Percentiles rank a stretch among this genome's conserved stretches.
phyloP scores from a whole-genome alignment of 2,797 vertebrate species.

The Buceros bicornis region DNA sequence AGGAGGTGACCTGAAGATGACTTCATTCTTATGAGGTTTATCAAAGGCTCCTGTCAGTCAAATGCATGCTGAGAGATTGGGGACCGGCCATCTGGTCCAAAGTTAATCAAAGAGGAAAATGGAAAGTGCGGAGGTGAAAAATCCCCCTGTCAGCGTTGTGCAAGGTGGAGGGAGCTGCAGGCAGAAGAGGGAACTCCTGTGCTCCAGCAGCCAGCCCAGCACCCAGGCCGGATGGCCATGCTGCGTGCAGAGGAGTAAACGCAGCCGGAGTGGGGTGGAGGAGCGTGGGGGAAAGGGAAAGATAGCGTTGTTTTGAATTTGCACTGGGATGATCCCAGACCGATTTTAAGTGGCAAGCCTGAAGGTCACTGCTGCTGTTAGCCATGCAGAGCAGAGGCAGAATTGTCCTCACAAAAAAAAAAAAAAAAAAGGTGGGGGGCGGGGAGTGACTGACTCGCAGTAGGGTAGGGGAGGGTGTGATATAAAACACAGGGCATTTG shows the following conservation, averaged over 20 bases:
- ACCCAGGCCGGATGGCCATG: not conserved
- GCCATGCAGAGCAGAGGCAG: slow-evolving; percentile 51
- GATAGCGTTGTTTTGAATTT: not conserved
- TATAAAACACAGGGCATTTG: slow-evolving; percentile 63
- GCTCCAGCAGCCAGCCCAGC: slow-evolving; percentile 21
- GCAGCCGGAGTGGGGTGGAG: not conserved
- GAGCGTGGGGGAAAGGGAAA: not conserved
- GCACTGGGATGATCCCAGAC: slow-evolving; percentile 60
- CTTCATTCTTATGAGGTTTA: slow-evolving; percentile 91
- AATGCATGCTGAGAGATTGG: slow-evolving; percentile 92
- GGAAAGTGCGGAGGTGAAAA: slow-evolving; percentile 81
- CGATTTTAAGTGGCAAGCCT: slow-evolving; percentile 64
- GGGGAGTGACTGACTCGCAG: slow-evolving; percentile 51
- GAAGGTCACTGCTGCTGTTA: slow-evolving; percentile 79
- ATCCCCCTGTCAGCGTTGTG: slow-evolving; percentile 68
- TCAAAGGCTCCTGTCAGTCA: slow-evolving; percentile 94
- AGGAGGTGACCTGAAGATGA: slow-evolving; percentile 85
- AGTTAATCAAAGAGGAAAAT: slow-evolving; percentile 90
- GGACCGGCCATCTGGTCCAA: slow-evolving; percentile 94
- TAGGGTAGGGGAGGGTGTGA: slow-evolving; percentile 25
- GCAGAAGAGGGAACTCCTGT: slow-evolving; percentile 35
- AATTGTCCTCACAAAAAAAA: slow-evolving; percentile 43
- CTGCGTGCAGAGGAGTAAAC: not conserved
- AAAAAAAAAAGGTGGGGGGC: not conserved
- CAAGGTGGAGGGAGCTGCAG: slow-evolving; percentile 69